phyloP scores from a whole-genome alignment of 2,113 vertebrate species.

The Rissa tridactyla region DNA sequence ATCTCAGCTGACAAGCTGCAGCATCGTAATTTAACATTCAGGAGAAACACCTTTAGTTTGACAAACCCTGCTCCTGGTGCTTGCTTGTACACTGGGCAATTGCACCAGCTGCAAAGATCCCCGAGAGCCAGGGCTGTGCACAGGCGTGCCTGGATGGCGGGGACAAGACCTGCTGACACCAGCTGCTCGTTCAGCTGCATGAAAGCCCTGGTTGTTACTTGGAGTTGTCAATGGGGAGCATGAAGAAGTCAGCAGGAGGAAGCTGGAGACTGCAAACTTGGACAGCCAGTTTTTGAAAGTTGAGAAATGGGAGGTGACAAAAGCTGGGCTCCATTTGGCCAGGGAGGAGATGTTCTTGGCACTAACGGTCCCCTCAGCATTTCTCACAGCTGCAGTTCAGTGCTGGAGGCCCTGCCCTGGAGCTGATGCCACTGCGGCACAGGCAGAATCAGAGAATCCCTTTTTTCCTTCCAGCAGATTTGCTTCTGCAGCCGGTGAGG shows the following conservation, averaged over 20 bases:
- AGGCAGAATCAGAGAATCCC: neutral
- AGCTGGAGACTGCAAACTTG: neutral
- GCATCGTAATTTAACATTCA: no score
- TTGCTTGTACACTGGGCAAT: neutral
- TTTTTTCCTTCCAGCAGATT: neutral
- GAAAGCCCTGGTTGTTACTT: fast-evolving
- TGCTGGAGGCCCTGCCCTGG: neutral
- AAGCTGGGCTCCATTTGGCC: neutral
- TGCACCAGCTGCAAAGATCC: neutral
- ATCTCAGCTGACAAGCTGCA: neutral
- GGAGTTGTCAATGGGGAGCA: neutral
- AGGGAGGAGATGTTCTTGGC: neutral
- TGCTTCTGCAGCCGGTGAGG: neutral
- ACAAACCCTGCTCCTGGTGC: neutral
- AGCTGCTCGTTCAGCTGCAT: neutral
- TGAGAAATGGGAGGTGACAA: slow-evolving; percentile 25
- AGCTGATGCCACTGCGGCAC: neutral
- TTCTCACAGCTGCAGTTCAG: neutral
- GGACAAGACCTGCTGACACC: neutral
- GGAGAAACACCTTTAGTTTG: neutral
- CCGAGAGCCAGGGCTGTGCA: fast-evolving
- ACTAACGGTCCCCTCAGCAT: neutral
- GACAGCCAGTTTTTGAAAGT: neutral
- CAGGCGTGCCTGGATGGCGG: neutral
- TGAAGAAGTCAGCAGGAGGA: neutral